Percentiles rank a stretch among this genome's conserved stretches.
phyloP scores from a whole-genome alignment of 1,140 invertebrate genomes.

The Drosophila parabipectinata region DNA sequence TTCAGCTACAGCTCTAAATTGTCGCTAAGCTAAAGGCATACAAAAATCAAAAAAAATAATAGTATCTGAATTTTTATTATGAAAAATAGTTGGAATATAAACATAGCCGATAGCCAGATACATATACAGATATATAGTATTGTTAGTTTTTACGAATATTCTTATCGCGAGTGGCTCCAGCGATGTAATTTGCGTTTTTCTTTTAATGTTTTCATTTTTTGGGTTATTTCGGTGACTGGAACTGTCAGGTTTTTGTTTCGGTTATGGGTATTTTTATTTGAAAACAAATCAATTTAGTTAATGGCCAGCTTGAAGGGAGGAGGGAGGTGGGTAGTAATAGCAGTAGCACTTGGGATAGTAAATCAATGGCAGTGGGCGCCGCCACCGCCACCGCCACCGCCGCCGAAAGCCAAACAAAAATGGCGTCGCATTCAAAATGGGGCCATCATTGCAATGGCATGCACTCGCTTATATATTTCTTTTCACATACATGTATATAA shows the following conservation, averaged over 20 bases:
- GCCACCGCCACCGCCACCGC: no score
- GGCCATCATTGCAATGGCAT: slow-evolving; percentile 38
- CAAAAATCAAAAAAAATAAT: neutral
- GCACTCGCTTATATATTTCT: neutral
- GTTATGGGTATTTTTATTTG: slow-evolving; percentile 33
- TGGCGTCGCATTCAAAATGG: slow-evolving; percentile 29
- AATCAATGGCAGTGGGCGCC: slow-evolving; percentile 41
- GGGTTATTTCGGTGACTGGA: neutral
- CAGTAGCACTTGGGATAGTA: slow-evolving; percentile 30
- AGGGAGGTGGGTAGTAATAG: no score
- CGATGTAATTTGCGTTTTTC: slow-evolving; percentile 10
- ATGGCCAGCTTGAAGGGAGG: slow-evolving; percentile 26
- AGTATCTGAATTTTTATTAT: no score
- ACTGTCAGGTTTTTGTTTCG: slow-evolving; percentile 21
- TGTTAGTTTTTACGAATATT: neutral
- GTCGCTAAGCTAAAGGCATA: neutral
- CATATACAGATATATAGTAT: no score
- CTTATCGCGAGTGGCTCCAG: slow-evolving; percentile 22
- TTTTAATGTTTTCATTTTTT: slow-evolving; percentile 4
- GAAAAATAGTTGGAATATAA: no score
- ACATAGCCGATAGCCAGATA: no score
- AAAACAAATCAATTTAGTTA: slow-evolving; percentile 64
- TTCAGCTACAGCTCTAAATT: no score
- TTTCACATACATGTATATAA: slow-evolving; percentile 30
- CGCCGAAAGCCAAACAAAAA: slow-evolving; percentile 46